Evolutionary conservation across 2,888 invertebrate genomes (phyloP), one percentile per base, ranked within the genome.

Genomic region (Xylocampa areola): DNA sequence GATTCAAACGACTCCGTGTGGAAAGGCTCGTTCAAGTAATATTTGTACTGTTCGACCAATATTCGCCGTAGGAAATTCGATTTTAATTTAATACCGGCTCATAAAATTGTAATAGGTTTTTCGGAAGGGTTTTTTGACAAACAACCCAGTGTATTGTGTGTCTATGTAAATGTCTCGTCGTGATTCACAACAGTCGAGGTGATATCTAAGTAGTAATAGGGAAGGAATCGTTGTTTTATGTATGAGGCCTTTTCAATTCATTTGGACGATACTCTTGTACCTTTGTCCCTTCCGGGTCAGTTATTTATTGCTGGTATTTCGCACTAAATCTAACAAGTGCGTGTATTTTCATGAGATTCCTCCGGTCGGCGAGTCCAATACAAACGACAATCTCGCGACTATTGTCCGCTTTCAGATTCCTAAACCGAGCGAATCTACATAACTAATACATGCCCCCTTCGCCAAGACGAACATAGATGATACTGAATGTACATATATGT

Each of bases 201-300:
- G 84, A 85, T 86, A 86, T 84, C 85, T 79, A 80, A 80, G 78
- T 79, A 72, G 84, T 83, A 82, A 82, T 77, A 79, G 81, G 72
- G 74, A 80, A 78, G 81, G 78, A 80, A 70, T 72, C 80, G 81
- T 89, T 92, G 91, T 90, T 89, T 92, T 91, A 92, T 92, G 91
- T 92, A 92, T 92, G 92, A 92, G 86, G 79, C 86, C 90, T 87
- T 91, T 92, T 90, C 92, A 91, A 92, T 92, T 92, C 91, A 92
- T 92, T 92, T 91, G 89, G 85, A 84, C 86, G 84, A 87, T 86
- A 86, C 87, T 86, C 82, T 85, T 84, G 86, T 87, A 90, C 90
- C 92, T 91, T 89, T 89, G 90, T 91, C 92, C 90, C 86, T 91
- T 91, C 88, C 90, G 91, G 91, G 88, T 90, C 90, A 90, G 87